These are phyloP conservation scores for Morphnarchus princeps DNA, from an alignment of 2,113 vertebrate species.

Conservation along the genomic window DNA sequence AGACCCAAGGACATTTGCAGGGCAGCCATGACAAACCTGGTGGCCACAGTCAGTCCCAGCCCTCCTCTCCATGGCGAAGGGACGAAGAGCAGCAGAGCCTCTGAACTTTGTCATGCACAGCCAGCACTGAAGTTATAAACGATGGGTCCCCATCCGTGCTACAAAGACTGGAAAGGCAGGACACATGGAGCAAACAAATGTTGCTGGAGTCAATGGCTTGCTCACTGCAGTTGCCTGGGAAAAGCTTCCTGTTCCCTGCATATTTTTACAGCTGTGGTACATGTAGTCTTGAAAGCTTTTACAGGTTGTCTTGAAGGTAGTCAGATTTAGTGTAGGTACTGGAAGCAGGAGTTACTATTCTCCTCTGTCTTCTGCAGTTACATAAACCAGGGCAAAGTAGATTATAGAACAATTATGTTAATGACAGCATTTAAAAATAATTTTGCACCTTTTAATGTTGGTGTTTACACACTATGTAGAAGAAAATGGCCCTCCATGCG, in stretches of 20 bases:
- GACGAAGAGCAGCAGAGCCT: neutral
- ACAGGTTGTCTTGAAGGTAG: neutral
- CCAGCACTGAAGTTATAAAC: neutral
- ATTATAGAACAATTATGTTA: neutral
- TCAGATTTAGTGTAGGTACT: neutral
- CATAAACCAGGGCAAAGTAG: neutral
- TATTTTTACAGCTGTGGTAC: neutral
- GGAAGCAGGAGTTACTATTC: neutral
- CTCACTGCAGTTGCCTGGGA: neutral
- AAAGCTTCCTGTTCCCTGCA: neutral
- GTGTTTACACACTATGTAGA: neutral
- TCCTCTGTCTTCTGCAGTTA: neutral
- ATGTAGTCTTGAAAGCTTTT: neutral
- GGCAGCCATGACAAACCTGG: neutral
- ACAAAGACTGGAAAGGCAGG: neutral
- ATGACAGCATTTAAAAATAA: neutral
- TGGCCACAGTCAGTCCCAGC: neutral
- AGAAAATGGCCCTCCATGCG: neutral
- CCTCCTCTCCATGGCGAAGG: neutral
- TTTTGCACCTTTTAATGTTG: neutral
- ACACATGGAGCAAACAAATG: neutral
- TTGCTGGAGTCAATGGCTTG: neutral
- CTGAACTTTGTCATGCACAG: neutral
- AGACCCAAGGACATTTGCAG: neutral
- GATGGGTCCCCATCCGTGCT: neutral